Evolutionary conservation across 2,113 vertebrate species (phyloP).

Genomic region (Laterallus jamaicensis): DNA sequence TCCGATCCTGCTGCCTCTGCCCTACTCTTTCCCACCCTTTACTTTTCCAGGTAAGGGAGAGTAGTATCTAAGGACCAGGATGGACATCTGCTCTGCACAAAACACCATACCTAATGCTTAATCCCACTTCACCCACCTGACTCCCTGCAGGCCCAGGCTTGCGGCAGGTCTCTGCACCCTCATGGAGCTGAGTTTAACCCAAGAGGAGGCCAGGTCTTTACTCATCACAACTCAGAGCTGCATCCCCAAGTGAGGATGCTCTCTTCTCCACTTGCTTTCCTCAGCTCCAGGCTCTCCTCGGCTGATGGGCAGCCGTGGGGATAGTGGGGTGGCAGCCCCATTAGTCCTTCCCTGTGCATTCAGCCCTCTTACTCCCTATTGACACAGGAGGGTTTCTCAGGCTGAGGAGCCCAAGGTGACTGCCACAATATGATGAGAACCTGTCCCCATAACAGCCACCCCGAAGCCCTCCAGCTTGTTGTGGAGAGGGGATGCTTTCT

Average conservation of each 20-base stretch:
- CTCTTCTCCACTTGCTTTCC: neutral
- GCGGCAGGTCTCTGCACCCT: neutral
- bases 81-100: neutral
- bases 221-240: fast-evolving
- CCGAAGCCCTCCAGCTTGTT: neutral
- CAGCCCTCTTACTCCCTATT: fast-evolving
- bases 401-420: neutral
- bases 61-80: neutral
- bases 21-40: neutral
- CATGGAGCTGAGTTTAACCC: neutral
- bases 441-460: neutral
- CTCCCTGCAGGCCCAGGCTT: fast-evolving
- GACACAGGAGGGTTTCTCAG: fast-evolving
- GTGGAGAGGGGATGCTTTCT: neutral
- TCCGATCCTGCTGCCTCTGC: neutral
- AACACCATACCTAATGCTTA: neutral
- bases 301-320: fast-evolving
- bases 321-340: fast-evolving
- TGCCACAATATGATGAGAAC: neutral
- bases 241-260: fast-evolving
- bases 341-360: neutral
- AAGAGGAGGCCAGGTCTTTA: neutral
- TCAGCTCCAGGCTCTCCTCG: neutral
- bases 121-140: neutral
- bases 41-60: neutral